Base-by-base conservation (phyloP, 2,888 invertebrate genomes). In the Calameuta filiformis region DNA sequence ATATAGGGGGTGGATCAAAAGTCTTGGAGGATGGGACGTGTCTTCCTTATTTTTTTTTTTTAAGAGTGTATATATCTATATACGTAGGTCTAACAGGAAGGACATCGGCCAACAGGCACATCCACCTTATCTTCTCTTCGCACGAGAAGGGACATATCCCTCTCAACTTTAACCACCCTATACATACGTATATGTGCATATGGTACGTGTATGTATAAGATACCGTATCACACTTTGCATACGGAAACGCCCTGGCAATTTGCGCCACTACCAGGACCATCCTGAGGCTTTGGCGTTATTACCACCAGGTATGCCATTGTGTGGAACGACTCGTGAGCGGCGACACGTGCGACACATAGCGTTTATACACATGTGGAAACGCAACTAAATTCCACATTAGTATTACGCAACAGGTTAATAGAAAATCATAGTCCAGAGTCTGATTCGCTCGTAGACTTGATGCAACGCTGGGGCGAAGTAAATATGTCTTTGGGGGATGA, bases 191-290 rank as follows among this genome's bases (percentile, higher is more conserved):
- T 2, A 2, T 6, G 15, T 40, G 6, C 15, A 15, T 40, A 40
- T 15, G 40, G 23, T 56, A 56, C 6, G 35, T 69, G 33, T 35
- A 37, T n/a, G 31, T 31, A 33, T 40, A 30, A 15, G 1, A 15
- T 31, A 31, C 69, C 71, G 37, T 35, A 40, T 69, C 33, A 37
- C 69, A 37, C 35, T 23, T n/a, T 75, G 71, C 74, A 77, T 75
- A 75, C 77, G 35, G 37, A 56, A 23, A 33, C 37, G 33, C 69
- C 75, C 75, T 33, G 71, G 37, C 75, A 30, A 35, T 69, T 34
- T 33, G 37, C 68, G 40, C 37, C n/a, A 15, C 35, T 15, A n/a
- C 68, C 68, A 31, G 34, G 34, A 30, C 11, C 34, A 6, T 56
- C 56, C 56, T 23, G 23, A 56, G 56, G 23, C 56, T 56, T 23